Base-by-base conservation (phyloP, 2,888 invertebrate genomes). In the Heteromurus nitidus region DNA sequence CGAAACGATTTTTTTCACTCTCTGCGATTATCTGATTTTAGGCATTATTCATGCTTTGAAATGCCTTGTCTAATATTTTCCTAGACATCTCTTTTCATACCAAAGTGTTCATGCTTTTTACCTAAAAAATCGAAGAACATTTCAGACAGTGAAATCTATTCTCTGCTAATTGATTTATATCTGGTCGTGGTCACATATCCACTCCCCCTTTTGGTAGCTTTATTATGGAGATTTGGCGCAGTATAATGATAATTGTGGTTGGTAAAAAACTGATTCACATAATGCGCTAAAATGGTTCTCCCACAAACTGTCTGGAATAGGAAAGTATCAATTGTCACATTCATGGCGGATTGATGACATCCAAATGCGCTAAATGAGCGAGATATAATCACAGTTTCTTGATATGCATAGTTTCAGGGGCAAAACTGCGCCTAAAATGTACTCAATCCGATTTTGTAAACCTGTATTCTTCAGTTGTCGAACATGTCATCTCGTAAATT, bases 301-400 rank as follows among this genome's bases (percentile, higher is more conserved):
- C n/a, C 84, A 82, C 72, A 76, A 76, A 47, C 82, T 84, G 84
- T 84, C 84, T 84, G 70, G 80, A 80, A 72, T 79, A 36, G 7
- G 50, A 74, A 80, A 82, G 82, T 85, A 83, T 83, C 85, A 83
- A 80, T 85, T 85, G 5, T 76, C 79, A 79, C 70, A 72, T 74
- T 82, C 67, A 77, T 83, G 83, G 85, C 80, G 82, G 80, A 83
- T 85, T 82, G 85, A 82, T 83, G 85, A 85, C 83, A 85, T 77
- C 82, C 83, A 85, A 85, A 80, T 83, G 83, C 83, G 85, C 82
- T 83, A 85, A 85, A 85, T 82, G 85, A 80, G 76, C 36, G n/a
- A 24, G 82, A 82, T 82, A 84, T 79, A 53, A 84, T 84, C 82
- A 55, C 36, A 36, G 7, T 36, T 13, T 36, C 13, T 5, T 9